Evolutionary conservation across 1,140 invertebrate genomes (phyloP).

Genomic region (Heliothis subflexa): DNA sequence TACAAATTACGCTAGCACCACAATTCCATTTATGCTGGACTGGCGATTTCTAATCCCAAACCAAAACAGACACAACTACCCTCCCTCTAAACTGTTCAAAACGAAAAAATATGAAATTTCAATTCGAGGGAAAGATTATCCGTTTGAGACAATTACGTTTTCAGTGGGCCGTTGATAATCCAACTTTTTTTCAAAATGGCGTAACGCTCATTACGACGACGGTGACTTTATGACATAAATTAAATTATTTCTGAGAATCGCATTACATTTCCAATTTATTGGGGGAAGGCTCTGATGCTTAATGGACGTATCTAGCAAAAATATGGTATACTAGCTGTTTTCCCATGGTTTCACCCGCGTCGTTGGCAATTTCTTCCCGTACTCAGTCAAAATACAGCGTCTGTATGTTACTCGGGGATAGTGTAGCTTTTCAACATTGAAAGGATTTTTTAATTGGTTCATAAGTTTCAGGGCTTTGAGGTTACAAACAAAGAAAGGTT

Average conservation of each 20-base stretch:
- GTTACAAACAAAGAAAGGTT: no score
- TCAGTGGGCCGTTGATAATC: slow-evolving; percentile 44
- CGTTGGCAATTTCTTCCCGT: not conserved
- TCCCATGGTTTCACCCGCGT: not conserved
- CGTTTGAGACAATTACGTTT: slow-evolving; percentile 43
- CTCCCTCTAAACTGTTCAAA: not conserved
- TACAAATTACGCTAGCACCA: no score
- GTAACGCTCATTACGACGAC: slow-evolving; percentile 36
- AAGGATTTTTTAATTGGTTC: no score
- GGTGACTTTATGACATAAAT: slow-evolving; percentile 36
- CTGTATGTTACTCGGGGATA: not conserved
- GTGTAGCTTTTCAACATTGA: no score
- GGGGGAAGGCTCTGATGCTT: slow-evolving; percentile 10
- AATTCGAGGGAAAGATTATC: slow-evolving; percentile 43
- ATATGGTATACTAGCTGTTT: not conserved
- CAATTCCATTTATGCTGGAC: not conserved
- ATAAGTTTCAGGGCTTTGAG: no score
- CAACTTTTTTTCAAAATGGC: slow-evolving; percentile 21
- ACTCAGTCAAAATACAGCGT: not conserved
- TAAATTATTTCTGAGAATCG: slow-evolving; percentile 41
- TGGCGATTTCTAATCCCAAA: not conserved
- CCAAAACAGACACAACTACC: not conserved
- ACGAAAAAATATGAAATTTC: slow-evolving; percentile 32
- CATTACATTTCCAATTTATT: slow-evolving; percentile 48
- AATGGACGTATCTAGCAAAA: slow-evolving; percentile 33